Evolutionary conservation across 2,888 invertebrate genomes (phyloP), one percentile per base, ranked within the genome.

Genomic region (Pheosia gnoma): DNA sequence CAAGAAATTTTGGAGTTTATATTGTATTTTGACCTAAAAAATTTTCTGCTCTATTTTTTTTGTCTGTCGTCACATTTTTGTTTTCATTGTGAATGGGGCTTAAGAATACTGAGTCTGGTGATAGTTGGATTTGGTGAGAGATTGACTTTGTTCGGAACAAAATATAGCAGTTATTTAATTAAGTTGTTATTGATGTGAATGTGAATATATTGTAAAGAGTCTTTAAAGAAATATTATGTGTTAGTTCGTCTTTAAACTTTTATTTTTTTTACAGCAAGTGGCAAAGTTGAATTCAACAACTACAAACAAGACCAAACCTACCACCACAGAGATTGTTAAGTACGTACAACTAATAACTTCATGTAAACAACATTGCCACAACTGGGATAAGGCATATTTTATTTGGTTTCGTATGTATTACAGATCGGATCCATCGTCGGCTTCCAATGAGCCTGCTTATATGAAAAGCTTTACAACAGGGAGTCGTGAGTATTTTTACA

Each of bases 231-330:
- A 47, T 4, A 10, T 47, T 41, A 1, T 41, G 5, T 41, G 5
- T 7, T 41, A 7, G 8, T 41, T 41, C 8, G 8, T 41, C 41
- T 41, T 41, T 41, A 9, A 47, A 47, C n/a, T 10, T 8, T 47
- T 57, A 59, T 11, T 66, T 74, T 79, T 72, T 58, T 82, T 78
- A 3, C 84, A 93, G 93, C 89, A 89, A 89, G 72, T 92, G 8
- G 91, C 89, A n/a, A 91, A 88, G 65, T 61, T 91, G 38, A 86
- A 81, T 71, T 75, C 72, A 0, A 61, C 57, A 39, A 58, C 49
- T 37, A 45, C 53, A 8, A 38, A 59, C 0, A 59, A 64, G 51
- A 11, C 77, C 1, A 60, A 72, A 53, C 45, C 74, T 3, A 59
- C 70, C 58, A 57, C 65, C 36, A 53, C 77, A 62, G 74, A 84